Evolutionary conservation across 2,113 vertebrate species (phyloP).

Genomic region (Pleuronectes platessa): DNA sequence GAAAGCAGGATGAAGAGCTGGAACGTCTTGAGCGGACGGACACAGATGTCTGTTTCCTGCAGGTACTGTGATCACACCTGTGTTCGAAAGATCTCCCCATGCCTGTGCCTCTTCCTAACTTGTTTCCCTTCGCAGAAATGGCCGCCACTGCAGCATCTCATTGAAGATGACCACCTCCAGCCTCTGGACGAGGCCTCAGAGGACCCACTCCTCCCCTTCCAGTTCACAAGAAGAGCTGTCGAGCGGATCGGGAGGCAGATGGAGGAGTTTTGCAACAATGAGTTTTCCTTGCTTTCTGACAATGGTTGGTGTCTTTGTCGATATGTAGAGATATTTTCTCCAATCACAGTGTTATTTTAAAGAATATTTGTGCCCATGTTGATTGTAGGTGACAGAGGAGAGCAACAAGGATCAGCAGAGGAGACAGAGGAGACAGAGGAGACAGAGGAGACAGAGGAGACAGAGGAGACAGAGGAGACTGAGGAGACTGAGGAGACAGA

Average conservation of each 20-base stretch:
- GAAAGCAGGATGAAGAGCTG: constrained; percentile 56
- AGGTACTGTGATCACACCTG: constrained; percentile 54
- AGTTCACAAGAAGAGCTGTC: constrained; percentile 26
- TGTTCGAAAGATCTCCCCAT: no score
- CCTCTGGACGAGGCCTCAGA: background rate
- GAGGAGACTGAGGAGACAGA: background rate
- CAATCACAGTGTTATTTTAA: background rate
- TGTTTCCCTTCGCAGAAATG: constrained; percentile 47
- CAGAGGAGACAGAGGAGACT: background rate
- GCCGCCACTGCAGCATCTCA: constrained; percentile 9
- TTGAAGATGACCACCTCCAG: background rate
- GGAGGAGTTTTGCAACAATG: constrained; percentile 43
- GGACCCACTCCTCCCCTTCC: constrained; percentile 30
- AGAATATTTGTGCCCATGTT: background rate
- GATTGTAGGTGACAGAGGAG: constrained; percentile 1
- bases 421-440: background rate
- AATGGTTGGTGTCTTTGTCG: constrained; percentile 30
- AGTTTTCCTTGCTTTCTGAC: constrained; percentile 40
- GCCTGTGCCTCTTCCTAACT: background rate
- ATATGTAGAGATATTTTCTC: background rate
- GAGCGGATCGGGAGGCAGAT: constrained; percentile 41
- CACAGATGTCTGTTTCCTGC: constrained; percentile 56
- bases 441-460: background rate
- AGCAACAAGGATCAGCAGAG: constrained; percentile 2
- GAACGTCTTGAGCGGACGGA: constrained; percentile 40